Conservation (phyloP, 92 coral and sea anemone species). For the Bergia sp. region DNA sequence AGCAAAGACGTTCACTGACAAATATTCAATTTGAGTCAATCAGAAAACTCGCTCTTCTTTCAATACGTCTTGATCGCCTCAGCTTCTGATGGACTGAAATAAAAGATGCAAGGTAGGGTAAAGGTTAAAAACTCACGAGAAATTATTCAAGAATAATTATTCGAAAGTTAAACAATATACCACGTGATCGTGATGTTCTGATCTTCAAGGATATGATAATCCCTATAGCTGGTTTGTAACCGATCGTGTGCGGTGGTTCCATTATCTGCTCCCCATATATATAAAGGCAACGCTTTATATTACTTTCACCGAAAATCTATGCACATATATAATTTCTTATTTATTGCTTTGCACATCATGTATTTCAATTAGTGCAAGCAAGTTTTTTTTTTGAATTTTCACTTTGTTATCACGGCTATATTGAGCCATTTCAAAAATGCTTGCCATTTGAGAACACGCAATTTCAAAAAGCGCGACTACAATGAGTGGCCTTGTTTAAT, state of each 20-base stretch:
- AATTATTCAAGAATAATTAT: too few species aligned
- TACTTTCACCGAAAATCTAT: neutral
- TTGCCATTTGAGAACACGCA: neutral
- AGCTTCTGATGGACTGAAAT: neutral
- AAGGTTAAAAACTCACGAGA: neutral
- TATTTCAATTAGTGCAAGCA: neutral
- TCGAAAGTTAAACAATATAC: neutral
- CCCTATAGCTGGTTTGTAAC: neutral
- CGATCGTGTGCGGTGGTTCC: neutral
- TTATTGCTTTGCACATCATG: neutral
- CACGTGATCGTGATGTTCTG: neutral
- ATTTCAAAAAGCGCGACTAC: too few species aligned
- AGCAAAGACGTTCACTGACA: neutral
- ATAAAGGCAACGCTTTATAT: neutral
- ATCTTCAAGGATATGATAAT: too few species aligned
- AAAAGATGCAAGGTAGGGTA: neutral
- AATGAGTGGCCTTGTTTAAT: neutral
- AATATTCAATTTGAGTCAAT: neutral
- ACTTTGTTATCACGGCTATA: neutral
- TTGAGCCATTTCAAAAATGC: neutral
- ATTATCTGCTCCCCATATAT: neutral
- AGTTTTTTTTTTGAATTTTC: neutral
- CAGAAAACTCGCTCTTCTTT: too few species aligned
- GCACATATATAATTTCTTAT: neutral
- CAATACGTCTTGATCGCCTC: too few species aligned